Evolutionary conservation across 2,888 invertebrate species (phyloP).

Genomic region (Pyrrhia umbra): DNA sequence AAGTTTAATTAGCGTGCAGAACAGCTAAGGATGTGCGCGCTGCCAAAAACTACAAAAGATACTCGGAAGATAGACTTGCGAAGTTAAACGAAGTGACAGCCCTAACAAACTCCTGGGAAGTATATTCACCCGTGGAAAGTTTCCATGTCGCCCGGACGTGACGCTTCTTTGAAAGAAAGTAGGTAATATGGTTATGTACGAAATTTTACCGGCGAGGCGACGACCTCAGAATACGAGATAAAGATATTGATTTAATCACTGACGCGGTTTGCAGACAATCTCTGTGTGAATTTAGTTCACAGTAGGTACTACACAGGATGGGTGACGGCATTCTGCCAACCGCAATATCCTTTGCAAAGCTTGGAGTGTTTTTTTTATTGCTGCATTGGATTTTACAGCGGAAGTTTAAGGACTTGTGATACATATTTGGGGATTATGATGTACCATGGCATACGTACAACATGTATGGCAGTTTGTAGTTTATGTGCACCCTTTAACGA

Average conservation of each 20-base stretch:
- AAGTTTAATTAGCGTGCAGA: constrained; percentile 13
- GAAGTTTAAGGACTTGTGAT: too few species aligned
- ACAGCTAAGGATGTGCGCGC: constrained; percentile 1
- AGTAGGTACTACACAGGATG: neutral
- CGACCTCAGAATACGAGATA: constrained; percentile 48
- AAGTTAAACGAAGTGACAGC: constrained; percentile 34
- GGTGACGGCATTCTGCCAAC: neutral
- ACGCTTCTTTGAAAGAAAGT: constrained; percentile 55
- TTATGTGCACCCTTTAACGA: too few species aligned
- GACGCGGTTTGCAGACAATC: constrained; percentile 7
- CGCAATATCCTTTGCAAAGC: neutral
- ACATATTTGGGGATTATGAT: too few species aligned
- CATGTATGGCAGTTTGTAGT: too few species aligned
- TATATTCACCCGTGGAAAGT: constrained; percentile 55
- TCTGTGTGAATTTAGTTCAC: constrained; percentile 10
- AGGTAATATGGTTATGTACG: constrained; percentile 51
- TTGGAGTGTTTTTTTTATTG: neutral
- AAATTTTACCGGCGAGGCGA: constrained; percentile 45
- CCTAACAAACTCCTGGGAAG: constrained; percentile 44
- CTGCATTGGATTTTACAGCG: neutral
- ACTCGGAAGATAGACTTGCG: neutral
- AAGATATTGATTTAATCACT: constrained; percentile 50
- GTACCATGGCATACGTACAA: too few species aligned
- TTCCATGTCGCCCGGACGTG: constrained; percentile 55
- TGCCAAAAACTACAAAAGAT: constrained; percentile 29